Percentiles rank a stretch among this genome's conserved stretches.
Conservation (phyloP, 2,797 vertebrate species). For the Lemur catta region DNA sequence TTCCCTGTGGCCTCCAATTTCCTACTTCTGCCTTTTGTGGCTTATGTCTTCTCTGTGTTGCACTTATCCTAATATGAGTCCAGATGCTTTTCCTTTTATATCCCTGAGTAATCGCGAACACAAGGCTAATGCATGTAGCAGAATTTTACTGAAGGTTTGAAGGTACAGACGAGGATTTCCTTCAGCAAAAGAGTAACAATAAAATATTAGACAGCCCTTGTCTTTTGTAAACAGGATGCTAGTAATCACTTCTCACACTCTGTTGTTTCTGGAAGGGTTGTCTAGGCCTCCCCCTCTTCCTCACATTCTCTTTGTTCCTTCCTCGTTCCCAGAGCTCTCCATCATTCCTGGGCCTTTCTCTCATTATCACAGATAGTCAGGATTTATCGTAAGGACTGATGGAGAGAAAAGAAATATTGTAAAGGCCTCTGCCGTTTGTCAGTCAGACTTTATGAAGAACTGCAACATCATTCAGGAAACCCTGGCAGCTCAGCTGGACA, state of each 20-base stretch:
- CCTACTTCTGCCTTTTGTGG: neutral
- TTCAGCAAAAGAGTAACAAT: neutral
- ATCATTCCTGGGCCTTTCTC: neutral
- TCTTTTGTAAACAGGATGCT: neutral
- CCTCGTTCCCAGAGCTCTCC: neutral
- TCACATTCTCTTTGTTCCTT: neutral
- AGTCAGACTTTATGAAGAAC: neutral
- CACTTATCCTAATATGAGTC: neutral
- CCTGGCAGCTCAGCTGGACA: neutral
- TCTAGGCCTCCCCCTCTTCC: accelerated
- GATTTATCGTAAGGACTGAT: neutral
- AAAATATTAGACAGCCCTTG: neutral
- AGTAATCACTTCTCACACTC: neutral
- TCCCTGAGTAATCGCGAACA: neutral
- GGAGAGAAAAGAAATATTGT: neutral
- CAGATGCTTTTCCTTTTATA: neutral
- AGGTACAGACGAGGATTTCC: neutral
- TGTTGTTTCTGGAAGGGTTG: neutral
- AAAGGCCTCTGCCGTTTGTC: neutral
- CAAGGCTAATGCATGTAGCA: neutral
- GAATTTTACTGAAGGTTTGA: neutral
- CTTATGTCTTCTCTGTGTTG: neutral
- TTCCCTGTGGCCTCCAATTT: neutral
- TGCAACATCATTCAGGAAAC: neutral
- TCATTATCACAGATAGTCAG: neutral